These are phyloP conservation scores for Nomada fucata DNA, from an alignment of 2,888 invertebrate species.

Conservation along the genomic window DNA sequence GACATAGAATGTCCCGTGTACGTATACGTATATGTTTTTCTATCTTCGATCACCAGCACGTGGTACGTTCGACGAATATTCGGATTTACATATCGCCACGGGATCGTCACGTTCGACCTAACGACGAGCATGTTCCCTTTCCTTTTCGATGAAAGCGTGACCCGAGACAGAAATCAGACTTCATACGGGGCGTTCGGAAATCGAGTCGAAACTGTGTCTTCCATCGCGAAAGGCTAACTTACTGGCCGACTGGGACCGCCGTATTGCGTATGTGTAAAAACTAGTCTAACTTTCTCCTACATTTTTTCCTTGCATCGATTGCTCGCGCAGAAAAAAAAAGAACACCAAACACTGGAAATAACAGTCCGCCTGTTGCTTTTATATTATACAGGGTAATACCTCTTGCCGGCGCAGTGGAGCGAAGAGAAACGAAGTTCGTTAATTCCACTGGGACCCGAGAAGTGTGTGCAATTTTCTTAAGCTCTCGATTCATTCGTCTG, in stretches of 20 bases:
- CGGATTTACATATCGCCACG: slow-evolving; percentile 7
- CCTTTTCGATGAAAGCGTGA: slow-evolving; percentile 25
- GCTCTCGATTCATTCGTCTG: background rate
- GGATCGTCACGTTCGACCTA: slow-evolving; percentile 3
- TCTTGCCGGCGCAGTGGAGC: too few species aligned
- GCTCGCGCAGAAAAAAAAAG: background rate
- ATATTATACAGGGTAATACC: too few species aligned
- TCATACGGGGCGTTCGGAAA: background rate
- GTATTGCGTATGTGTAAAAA: slow-evolving; percentile 7
- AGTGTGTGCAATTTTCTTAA: too few species aligned
- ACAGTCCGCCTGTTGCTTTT: too few species aligned
- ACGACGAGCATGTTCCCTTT: slow-evolving; percentile 13
- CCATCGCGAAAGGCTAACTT: background rate
- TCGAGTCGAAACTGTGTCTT: background rate
- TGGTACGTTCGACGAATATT: background rate
- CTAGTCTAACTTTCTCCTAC: slow-evolving; percentile 18
- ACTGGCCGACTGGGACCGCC: background rate
- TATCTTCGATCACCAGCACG: background rate
- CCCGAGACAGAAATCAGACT: slow-evolving; percentile 11
- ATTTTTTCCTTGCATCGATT: background rate
- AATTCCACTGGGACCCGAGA: too few species aligned
- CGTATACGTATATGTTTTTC: background rate
- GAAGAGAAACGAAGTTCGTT: too few species aligned
- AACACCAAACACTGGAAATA: background rate
- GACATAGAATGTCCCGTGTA: background rate